Evolutionary conservation across 2,888 invertebrate species (phyloP).

Genomic region (Harmothoe impar): DNA sequence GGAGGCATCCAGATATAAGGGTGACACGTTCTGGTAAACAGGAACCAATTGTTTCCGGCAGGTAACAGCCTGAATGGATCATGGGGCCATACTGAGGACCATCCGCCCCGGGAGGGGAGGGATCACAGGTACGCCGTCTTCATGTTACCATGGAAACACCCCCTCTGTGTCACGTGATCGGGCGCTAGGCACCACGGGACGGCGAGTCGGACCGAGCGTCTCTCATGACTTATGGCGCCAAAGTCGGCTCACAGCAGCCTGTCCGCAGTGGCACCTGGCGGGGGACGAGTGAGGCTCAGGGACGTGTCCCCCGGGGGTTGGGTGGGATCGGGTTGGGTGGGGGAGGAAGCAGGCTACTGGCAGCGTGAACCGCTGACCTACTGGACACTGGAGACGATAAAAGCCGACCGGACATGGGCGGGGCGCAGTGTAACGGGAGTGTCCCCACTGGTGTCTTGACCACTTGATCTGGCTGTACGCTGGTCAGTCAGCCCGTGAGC

Average conservation of each 20-base stretch:
- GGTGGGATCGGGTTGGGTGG: not conserved
- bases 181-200: not conserved
- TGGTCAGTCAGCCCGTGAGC: constrained; percentile 24
- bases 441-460: not conserved
- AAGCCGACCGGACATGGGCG: not conserved
- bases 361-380: constrained; percentile 24
- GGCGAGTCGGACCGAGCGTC: not conserved
- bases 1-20: no score
- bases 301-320: not conserved
- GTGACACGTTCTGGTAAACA: not conserved
- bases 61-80: not conserved
- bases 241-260: not conserved
- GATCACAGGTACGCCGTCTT: constrained; percentile 28
- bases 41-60: not conserved
- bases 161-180: constrained; percentile 35
- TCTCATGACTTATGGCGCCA: constrained; percentile 10
- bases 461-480: constrained; percentile 18
- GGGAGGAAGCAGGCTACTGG: not conserved
- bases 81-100: not conserved
- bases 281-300: not conserved
- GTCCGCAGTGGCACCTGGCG: not conserved
- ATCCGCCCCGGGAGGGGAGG: not conserved
- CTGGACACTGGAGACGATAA: constrained; percentile 50
- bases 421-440: not conserved
- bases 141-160: constrained; percentile 39